phyloP scores from a whole-genome alignment of 2,113 vertebrate species.

The Gopherus evgoodei region DNA sequence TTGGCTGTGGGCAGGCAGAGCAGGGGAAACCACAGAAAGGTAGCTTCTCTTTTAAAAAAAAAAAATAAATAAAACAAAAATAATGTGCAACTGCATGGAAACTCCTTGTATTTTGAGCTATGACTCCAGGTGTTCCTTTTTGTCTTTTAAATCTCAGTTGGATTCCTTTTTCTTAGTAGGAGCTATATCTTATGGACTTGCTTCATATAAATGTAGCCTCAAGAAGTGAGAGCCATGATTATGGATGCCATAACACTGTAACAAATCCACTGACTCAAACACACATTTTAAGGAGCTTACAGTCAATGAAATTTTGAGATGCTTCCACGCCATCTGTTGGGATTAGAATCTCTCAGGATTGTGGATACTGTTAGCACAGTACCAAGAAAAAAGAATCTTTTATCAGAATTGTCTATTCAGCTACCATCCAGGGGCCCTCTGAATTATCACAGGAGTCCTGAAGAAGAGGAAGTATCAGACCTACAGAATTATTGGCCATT shows the following conservation, averaged over 20 bases:
- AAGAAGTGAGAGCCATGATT: neutral
- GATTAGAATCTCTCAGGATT: neutral
- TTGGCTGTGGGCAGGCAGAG: neutral
- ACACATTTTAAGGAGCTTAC: neutral
- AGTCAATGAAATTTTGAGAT: neutral
- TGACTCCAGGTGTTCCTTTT: neutral
- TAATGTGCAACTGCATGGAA: neutral
- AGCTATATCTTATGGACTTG: neutral
- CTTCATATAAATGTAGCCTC: neutral
- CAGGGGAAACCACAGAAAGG: neutral
- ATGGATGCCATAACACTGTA: neutral
- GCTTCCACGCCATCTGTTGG: neutral
- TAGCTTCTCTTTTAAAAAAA: neutral
- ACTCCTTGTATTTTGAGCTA: neutral
- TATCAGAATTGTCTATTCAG: neutral
- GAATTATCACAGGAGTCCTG: neutral
- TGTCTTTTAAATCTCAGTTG: neutral
- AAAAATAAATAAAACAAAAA: neutral
- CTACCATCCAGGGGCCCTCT: neutral
- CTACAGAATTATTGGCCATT: neutral
- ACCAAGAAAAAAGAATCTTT: neutral
- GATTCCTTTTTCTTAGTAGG: neutral
- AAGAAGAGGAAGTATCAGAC: neutral
- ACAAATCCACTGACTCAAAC: neutral
- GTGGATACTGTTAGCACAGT: neutral